A percentile compares a stretch with the other conserved stretches of the same genome.
These are phyloP conservation scores for Stegana nigrithorax DNA, from an alignment of 2,888 invertebrate genomes.

Conservation along the genomic window DNA sequence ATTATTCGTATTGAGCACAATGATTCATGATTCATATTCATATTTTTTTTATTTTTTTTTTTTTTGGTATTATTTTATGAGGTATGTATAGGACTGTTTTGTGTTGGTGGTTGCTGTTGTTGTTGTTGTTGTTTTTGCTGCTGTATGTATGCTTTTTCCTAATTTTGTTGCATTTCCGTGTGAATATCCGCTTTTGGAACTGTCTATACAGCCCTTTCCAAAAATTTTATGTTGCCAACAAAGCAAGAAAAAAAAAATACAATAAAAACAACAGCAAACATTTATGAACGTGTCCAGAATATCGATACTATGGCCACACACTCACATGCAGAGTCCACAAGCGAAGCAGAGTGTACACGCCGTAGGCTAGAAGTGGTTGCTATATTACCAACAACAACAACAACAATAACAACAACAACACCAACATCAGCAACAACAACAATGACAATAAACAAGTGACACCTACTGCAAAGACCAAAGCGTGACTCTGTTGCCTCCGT, in stretches of 20 bases:
- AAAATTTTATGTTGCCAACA: not conserved
- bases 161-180: constrained; percentile 59
- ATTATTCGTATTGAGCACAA: not conserved
- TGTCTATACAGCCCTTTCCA: not conserved
- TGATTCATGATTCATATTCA: constrained; percentile 5
- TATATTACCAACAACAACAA: not conserved
- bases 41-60: no score
- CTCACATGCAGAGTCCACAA: not conserved
- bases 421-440: constrained; percentile 21
- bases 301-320: constrained; percentile 50
- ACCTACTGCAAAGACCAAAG: constrained; percentile 43
- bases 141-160: constrained; percentile 35
- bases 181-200: constrained; percentile 60
- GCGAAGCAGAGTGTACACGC: not conserved
- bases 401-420: constrained; percentile 21
- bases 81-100: not conserved
- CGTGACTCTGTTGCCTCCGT: constrained; percentile 18
- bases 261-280: no score
- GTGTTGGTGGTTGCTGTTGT: not conserved
- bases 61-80: no score
- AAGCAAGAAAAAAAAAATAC: constrained; percentile 49
- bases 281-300: constrained; percentile 56
- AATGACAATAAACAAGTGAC: constrained; percentile 40
- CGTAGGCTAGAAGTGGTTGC: not conserved
- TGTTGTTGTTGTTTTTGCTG: not conserved